Conservation (phyloP, 2,888 invertebrate genomes). For the Coecobrya sp. region DNA sequence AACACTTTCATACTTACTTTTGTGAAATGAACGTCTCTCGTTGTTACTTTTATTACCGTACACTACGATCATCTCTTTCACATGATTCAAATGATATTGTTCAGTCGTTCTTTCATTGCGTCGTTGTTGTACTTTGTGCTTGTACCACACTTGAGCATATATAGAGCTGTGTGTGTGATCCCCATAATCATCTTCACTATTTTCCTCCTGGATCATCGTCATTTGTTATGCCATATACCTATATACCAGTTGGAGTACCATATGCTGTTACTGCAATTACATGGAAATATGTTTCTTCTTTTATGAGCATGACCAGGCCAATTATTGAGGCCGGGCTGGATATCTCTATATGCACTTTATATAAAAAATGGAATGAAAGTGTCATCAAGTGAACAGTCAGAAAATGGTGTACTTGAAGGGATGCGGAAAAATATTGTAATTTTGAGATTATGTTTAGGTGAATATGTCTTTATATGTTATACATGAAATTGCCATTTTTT, state of each 20-base stretch:
- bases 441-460: too few species aligned
- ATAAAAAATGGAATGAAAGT: neutral
- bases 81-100: slow-evolving; percentile 29
- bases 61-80: slow-evolving; percentile 32
- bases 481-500: too few species aligned
- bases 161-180: too few species aligned
- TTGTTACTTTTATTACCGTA: slow-evolving; percentile 29
- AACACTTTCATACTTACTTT: slow-evolving; percentile 3
- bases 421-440: too few species aligned
- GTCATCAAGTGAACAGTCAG: neutral
- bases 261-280: neutral
- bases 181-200: neutral
- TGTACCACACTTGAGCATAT: too few species aligned
- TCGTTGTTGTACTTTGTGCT: too few species aligned
- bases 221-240: neutral
- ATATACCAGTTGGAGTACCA: neutral
- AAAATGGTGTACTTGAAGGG: neutral
- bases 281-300: neutral
- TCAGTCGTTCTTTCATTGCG: neutral
- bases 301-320: neutral
- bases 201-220: neutral
- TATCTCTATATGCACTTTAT: neutral
- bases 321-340: neutral
- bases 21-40: slow-evolving; percentile 25
- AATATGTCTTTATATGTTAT: too few species aligned